These are phyloP conservation scores for Aptenodytes patagonicus DNA, from an alignment of 2,113 vertebrate species.

Conservation along the genomic window DNA sequence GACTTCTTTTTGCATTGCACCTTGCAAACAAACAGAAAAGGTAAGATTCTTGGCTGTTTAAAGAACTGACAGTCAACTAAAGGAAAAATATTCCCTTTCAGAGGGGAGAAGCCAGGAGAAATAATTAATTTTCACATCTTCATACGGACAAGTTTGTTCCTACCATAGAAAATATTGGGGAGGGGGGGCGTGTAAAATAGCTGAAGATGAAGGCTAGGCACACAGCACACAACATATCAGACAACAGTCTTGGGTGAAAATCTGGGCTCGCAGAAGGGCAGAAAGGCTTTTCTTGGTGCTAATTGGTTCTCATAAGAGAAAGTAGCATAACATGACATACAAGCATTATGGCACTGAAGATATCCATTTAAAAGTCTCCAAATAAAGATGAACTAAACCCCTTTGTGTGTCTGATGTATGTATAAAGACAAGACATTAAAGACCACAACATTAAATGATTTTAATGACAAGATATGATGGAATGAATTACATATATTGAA, in stretches of 20 bases:
- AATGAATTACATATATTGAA: not conserved
- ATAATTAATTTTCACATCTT: not conserved
- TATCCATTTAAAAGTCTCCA: not conserved
- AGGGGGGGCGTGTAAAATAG: not conserved
- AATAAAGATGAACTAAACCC: not conserved
- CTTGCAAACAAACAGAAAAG: conserved; percentile 4
- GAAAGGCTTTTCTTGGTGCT: not conserved
- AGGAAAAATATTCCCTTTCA: not conserved
- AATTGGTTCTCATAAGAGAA: not conserved
- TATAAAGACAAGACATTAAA: not conserved
- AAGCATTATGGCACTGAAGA: not conserved
- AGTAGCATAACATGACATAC: not conserved
- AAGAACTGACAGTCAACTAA: not conserved
- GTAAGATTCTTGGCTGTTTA: not conserved
- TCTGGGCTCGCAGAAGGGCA: not conserved
- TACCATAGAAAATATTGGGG: not conserved
- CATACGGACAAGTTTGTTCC: not conserved
- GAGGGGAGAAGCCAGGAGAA: not conserved
- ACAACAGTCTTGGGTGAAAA: not conserved
- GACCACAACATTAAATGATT: not conserved
- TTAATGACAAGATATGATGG: not conserved
- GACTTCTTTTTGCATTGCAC: not conserved
- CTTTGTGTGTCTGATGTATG: not conserved
- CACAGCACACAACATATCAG: not conserved
- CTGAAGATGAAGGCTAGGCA: not conserved